A percentile compares a stretch with the other conserved stretches of the same genome.
phyloP scores from a whole-genome alignment of 2,113 vertebrate genomes.

The Stegostoma tigrinum region DNA sequence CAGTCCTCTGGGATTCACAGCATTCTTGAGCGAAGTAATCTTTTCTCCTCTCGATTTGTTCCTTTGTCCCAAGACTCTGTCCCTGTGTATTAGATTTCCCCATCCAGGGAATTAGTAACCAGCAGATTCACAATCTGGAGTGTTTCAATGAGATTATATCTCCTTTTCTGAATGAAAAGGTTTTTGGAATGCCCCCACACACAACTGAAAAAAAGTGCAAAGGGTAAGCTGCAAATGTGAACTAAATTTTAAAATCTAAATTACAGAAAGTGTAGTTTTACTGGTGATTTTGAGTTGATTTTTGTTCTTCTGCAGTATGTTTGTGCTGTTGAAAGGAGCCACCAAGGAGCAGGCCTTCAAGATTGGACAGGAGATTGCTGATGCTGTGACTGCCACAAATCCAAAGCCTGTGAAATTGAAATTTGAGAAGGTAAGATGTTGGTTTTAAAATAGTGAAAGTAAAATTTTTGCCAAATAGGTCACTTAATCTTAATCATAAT shows the following conservation, averaged over 20 bases:
- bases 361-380: constrained; percentile 93
- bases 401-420: constrained; percentile 92
- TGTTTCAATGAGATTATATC: too few species aligned
- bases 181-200: not conserved
- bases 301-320: constrained; percentile 70
- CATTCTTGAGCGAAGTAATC: too few species aligned
- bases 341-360: constrained; percentile 96
- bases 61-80: too few species aligned
- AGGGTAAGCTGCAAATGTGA: not conserved
- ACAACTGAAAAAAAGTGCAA: not conserved
- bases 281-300: not conserved
- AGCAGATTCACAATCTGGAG: too few species aligned
- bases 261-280: not conserved
- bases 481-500: not conserved
- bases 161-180: too few species aligned
- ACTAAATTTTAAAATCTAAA: not conserved
- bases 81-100: too few species aligned
- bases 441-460: not conserved
- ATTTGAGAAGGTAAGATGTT: constrained; percentile 85
- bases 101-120: too few species aligned
- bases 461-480: not conserved
- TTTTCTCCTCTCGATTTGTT: too few species aligned
- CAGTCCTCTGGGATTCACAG: too few species aligned
- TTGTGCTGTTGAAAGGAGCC: constrained; percentile 91
- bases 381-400: constrained; percentile 92